Evolutionary conservation across 2,113 vertebrate species (phyloP), one percentile per base, ranked within the genome.

Genomic region (Ptilorrhoa leucosticta): DNA sequence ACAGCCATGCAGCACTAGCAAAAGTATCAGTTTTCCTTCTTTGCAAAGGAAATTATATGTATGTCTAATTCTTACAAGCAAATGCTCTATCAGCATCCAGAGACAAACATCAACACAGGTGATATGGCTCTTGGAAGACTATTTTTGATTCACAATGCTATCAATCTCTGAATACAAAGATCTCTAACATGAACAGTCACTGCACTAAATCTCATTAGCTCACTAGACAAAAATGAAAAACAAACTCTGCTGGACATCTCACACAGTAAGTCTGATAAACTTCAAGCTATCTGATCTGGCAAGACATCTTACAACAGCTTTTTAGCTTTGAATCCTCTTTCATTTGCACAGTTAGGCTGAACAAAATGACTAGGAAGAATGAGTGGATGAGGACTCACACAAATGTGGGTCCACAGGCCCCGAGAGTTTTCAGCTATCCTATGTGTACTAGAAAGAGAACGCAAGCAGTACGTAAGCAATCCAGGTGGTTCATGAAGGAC

Each of bases 401-500:
- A 57, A 26, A 31, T 5, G 40, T 18, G 18, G 26, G 20, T 30
- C 19, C 12, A 33, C 10, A 75, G 50, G 20, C 35, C 10, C 13
- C 3, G 2, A 23, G 8, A 3, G 3, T 24, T 8, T 56, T 58
- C 33, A 50, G 9, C 7, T 35, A 10, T 13, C 26, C 5, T 19
- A 24, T 6, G 14, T 42, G 22, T 33, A 8, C 10, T 28, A 37
- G 10, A 57, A 65, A 57, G 15, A 50, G 4, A 65, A 16, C 21
- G 14, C 9, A 10, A 45, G 8, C 1, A 69, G 9, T 7, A 63
- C 2, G 5, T 40, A 30, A 45, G 26, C 3, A 83, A 42, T n/a
- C 6, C 37, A 65, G 35, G 20, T 31, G 3, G 11, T 3, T 57
- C 10, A 18, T 30, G 26, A 31, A 68, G 15, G 11, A 13, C 10